Evolutionary conservation across 2,888 invertebrate species (phyloP).

Genomic region (Gymnocheta viridis): DNA sequence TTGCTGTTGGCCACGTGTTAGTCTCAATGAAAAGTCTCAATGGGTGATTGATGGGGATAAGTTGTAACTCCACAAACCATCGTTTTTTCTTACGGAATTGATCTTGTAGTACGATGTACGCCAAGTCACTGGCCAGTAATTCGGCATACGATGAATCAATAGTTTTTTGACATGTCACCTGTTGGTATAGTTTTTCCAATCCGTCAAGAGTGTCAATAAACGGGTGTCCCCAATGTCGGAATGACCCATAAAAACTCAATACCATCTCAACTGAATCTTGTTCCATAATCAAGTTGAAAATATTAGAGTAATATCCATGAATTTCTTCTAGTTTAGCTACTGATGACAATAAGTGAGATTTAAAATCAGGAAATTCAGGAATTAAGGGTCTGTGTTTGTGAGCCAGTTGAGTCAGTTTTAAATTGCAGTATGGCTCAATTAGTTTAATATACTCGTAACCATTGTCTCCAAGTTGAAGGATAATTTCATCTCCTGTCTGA

Average conservation of each 20-base stretch:
- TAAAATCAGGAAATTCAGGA: too few species aligned
- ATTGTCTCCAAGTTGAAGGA: too few species aligned
- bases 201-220: background rate
- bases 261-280: background rate
- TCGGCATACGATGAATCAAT: background rate
- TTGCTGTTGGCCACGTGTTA: background rate
- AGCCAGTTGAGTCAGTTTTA: too few species aligned
- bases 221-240: background rate
- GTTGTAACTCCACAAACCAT: background rate
- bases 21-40: background rate
- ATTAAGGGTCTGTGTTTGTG: too few species aligned
- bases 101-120: background rate
- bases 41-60: background rate
- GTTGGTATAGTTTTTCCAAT: background rate
- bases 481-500: too few species aligned
- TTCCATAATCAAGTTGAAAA: too few species aligned
- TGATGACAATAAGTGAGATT: too few species aligned
- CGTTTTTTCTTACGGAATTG: background rate
- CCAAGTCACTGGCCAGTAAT: background rate
- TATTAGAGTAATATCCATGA: too few species aligned
- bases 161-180: background rate
- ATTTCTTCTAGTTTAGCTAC: too few species aligned
- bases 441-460: too few species aligned
- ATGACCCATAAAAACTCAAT: background rate
- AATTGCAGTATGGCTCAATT: too few species aligned